Base-by-base conservation (phyloP, 2,113 vertebrate species). In the Psettodes erumei region DNA sequence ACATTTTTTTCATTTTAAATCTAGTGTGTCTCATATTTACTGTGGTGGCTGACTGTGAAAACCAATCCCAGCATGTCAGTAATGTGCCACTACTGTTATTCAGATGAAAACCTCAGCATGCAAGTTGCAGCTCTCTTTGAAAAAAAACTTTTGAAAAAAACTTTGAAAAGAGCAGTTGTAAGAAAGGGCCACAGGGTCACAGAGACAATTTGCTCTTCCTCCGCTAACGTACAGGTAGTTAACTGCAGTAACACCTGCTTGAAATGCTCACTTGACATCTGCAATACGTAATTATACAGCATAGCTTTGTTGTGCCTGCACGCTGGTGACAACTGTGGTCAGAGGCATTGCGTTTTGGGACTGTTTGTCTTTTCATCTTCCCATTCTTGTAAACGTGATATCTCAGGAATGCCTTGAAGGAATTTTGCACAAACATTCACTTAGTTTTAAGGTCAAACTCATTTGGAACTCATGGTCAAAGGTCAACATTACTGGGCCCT, bases 41-140 rank as follows among this genome's bases (percentile, higher is more conserved):
- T 79, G 45, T 47, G 37, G 42, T 47, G 56, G 37, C 53, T 81
- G 72, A 47, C 15, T 56, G 61, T 33, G 40, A 78, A 78, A 83
- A 68, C 37, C 55, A 81, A 64, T 76, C 73, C 38, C 28, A 58
- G 54, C 53, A 74, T 70, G 48, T 72, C 53, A 75, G 45, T 76
- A 81, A 74, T 82, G 72, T 67, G 62, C 68, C 68, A 68, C 61
- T 42, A 50, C 83, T 72, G 58, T 40, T 59, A 23, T 64, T 75
- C 64, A 58, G 78, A 79, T 82, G 58, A 42, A 69, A 77, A 43
- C 19, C 19, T 18, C 68, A 48, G 62, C n/a, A 15, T 48, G 80
- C 25, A 7, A 8, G 28, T 37, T 28, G 55, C 48, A 28, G 50
- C 35, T 58, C 58, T 58, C 70, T 70, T 16, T 32, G n/a, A n/a